Evolutionary conservation across 2,797 vertebrate genomes (phyloP).

Genomic region (Crossoptilon crossoptilon): DNA sequence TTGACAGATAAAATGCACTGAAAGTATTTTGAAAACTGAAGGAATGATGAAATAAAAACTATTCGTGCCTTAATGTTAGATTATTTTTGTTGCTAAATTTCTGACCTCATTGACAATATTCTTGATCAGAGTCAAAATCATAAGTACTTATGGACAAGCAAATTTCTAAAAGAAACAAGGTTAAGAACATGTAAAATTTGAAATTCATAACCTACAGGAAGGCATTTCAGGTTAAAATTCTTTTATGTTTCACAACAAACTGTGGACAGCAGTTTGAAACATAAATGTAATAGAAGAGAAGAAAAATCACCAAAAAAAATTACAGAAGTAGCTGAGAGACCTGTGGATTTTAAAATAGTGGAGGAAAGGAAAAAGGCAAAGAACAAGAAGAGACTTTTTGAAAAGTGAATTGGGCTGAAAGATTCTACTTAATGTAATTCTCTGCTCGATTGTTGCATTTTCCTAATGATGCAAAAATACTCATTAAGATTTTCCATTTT

Average conservation of each 20-base stretch:
- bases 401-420: background rate
- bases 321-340: background rate
- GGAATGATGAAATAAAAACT: background rate
- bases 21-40: background rate
- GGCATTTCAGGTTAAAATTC: background rate
- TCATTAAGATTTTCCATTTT: background rate
- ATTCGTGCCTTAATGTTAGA: background rate
- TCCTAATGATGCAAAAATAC: background rate
- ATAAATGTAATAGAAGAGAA: background rate
- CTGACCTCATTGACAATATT: background rate
- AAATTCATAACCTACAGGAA: background rate
- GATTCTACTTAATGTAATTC: background rate
- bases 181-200: background rate
- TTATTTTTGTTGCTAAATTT: background rate
- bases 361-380: background rate
- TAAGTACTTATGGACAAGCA: background rate
- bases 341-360: background rate
- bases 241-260: background rate
- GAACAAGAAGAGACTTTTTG: background rate
- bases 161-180: background rate
- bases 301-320: background rate
- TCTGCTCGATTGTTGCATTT: background rate
- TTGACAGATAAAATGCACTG: background rate
- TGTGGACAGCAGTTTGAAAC: background rate
- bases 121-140: background rate